phyloP scores from a whole-genome alignment of 2,797 vertebrate genomes.

The Melanotaenia nigrans region DNA sequence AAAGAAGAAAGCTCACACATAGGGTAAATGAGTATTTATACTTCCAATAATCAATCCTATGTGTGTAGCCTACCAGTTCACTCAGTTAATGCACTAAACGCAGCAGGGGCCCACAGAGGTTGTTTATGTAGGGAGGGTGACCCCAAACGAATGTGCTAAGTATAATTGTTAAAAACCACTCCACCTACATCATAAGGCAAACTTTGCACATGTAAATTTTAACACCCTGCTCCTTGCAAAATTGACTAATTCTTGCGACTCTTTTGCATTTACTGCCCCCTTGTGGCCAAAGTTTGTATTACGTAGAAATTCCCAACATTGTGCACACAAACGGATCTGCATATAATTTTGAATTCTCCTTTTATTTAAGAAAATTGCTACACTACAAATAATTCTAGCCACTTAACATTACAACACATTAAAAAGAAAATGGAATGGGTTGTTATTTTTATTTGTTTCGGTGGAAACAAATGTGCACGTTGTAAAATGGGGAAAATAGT shows the following conservation, averaged over 20 bases:
- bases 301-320: not conserved
- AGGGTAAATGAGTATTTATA: no score
- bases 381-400: not conserved
- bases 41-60: no score
- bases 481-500: slow-evolving; percentile 23
- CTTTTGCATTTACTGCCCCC: slow-evolving; percentile 14
- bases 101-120: not conserved
- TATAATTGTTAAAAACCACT: not conserved
- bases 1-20: no score
- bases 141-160: not conserved
- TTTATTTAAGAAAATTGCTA: slow-evolving; percentile 2
- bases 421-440: not conserved
- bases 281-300: not conserved
- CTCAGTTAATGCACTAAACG: not conserved
- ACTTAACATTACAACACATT: not conserved
- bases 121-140: no score
- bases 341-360: not conserved
- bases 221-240: not conserved
- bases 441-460: slow-evolving; percentile 10
- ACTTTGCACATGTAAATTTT: not conserved
- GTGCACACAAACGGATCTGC: not conserved
- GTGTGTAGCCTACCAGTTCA: not conserved
- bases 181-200: not conserved
- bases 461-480: slow-evolving; percentile 26
- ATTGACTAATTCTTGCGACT: not conserved